Base-by-base conservation (phyloP, 2,888 invertebrate genomes). In the Agrochola lota region DNA sequence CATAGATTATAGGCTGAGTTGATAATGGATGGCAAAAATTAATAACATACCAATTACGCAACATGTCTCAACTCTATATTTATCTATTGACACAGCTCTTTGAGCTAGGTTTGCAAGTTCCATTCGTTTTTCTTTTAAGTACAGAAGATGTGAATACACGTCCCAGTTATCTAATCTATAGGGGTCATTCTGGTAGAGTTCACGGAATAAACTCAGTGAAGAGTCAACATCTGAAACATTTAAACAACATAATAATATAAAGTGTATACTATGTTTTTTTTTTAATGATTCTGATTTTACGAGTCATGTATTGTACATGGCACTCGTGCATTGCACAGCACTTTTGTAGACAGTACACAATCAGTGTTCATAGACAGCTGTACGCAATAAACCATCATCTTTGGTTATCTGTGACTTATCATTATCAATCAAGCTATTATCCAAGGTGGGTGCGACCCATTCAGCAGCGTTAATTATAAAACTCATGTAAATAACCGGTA, bases 51-150 rank as follows among this genome's bases (percentile, higher is more conserved):
- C 99, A 92, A 99, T 98, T 85, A 99, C 99, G 95, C 99, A 99
- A 94, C 99, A 99, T 0, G 99, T 99, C 96, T 99, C 99, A 40
- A 99, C 99, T 88, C 99, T 97, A 93, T 99, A 99, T 95, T 99
- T 99, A 94, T 99, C 99, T 88, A 99, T 99, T 90, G 98, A 98
- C 73, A 98, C 98, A 66, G 99, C 99, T 90, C 98, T 98, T 91
- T 99, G 99, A 0, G 99, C 99, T 83, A 99, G 97, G 93, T 98
- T 98, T 5, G 99, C 99, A 87, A 99, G 97, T 93, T 99, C 99
- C 87, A 98, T 98, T 91, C 98, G 98, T 95, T 99, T 97, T 92
- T 99, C 99, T 95, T 99, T 98, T 20, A 99, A 98, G 93, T 99
- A 99, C 15, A 99, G 96, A 74, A 99, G 97, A 96, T 99, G 99